Conservation (phyloP, 2,113 vertebrate species). For the Bambusicola thoracicus region DNA sequence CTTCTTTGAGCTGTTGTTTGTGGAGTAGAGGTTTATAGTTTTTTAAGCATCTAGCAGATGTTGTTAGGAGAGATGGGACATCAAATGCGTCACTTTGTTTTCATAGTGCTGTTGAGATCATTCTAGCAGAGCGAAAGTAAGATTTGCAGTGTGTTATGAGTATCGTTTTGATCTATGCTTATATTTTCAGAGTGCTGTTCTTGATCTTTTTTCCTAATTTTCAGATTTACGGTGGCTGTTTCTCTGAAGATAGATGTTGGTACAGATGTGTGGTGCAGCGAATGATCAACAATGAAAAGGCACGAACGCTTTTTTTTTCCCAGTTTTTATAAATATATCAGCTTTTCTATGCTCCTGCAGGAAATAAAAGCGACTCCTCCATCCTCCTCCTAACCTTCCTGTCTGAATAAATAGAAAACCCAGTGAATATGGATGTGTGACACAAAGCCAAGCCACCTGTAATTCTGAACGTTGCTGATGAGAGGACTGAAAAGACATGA, state of each 20-base stretch:
- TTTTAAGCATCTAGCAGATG: not conserved
- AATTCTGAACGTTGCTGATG: not conserved
- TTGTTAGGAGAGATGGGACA: not conserved
- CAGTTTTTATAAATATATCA: not conserved
- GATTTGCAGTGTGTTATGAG: not conserved
- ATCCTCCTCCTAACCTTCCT: not conserved
- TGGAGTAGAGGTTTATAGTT: not conserved
- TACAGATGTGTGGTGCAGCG: conserved; percentile 83
- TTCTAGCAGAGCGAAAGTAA: not conserved
- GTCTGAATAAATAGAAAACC: not conserved
- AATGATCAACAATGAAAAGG: conserved; percentile 77
- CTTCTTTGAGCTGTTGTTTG: not conserved
- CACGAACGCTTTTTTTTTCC: not conserved
- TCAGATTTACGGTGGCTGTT: conserved; percentile 83
- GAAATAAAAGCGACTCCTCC: not conserved
- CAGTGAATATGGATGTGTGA: not conserved
- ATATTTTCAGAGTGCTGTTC: not conserved
- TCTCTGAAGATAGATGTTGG: conserved; percentile 84
- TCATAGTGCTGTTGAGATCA: not conserved
- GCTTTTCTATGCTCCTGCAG: not conserved
- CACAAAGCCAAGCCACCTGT: not conserved
- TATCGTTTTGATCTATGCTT: not conserved
- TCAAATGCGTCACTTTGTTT: not conserved
- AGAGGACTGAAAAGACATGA: not conserved
- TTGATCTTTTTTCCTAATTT: conserved; percentile 2